Evolutionary conservation across 2,113 vertebrate genomes (phyloP), one percentile per base, ranked within the genome.

Genomic region (Capreolus pygargus): DNA sequence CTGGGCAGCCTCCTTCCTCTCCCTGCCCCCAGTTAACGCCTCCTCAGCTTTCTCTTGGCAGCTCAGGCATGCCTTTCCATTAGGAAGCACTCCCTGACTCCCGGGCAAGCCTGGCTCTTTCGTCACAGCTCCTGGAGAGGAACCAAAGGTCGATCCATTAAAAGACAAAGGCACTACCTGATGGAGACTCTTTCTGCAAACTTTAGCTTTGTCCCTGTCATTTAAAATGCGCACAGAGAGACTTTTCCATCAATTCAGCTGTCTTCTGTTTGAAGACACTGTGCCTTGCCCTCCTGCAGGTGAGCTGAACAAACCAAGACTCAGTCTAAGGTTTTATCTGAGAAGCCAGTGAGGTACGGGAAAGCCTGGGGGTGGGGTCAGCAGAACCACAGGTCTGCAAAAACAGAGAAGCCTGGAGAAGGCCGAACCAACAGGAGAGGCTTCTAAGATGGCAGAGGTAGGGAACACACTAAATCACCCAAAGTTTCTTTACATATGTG

Each of bases 11-110:
- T 74, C 25, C 21, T 14, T 27, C 36, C 13, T 3, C 6, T 21
- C 86, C 8, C 28, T 10, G 6, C 14, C 39, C n/a, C 60, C 7
- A 6, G 10, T 10, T 2, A 28, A 52, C 5, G 11, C 14, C 55
- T 11, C 33, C 54, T 78, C 30, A 5, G n/a, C 57, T 21, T 17
- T 81, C 45, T 79, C 11, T 39, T 28, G 52, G 14, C 60, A 47
- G 52, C 27, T 8, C 2, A 4, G 45, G n/a, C 33, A 23, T 0
- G 14, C 9, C 70, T 19, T 10, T 25, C 16, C 36, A 55, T 0
- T 2, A 30, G 36, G 52, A 86, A 88, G 36, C 11, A 6, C 9
- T 91, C 36, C 58, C 92, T 2, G 2, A 5, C 13, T 6, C 45
- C 61, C 5, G 4, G 0, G 13, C 39, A 36, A 79, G 28, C 28